A percentile compares a stretch with the other conserved stretches of the same genome.
Evolutionary conservation across 1,140 invertebrate genomes (phyloP).

Genomic region (Helicoverpa armigera): DNA sequence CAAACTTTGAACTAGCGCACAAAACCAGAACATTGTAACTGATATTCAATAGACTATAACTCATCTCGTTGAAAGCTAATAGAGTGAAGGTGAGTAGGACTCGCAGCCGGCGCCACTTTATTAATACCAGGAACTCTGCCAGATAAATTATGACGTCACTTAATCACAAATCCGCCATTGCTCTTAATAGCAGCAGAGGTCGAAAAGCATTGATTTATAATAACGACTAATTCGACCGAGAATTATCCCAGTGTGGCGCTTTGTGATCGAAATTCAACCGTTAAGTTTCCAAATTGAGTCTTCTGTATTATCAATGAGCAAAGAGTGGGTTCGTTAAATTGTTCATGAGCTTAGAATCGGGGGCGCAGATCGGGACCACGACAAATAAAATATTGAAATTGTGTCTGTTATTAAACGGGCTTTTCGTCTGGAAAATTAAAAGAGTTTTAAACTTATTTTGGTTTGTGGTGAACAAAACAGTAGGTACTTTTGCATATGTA

Average conservation of each 20-base stretch:
- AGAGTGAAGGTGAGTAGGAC: conserved; percentile 55
- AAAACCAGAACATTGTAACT: conserved; percentile 43
- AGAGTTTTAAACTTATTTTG: not conserved
- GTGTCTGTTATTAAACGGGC: not conserved
- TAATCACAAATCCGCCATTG: conserved; percentile 63
- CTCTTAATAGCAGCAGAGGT: conserved; percentile 57
- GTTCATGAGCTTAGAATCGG: conserved; percentile 13
- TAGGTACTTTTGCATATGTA: not conserved
- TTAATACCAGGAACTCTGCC: conserved; percentile 57
- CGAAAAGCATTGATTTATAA: conserved; percentile 61
- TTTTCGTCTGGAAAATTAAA: not conserved
- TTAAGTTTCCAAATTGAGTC: conserved; percentile 43
- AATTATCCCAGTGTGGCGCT: conserved; percentile 32
- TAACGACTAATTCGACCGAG: conserved; percentile 44
- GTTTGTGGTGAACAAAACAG: not conserved
- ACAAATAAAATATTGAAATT: conserved; percentile 33
- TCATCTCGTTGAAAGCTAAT: conserved; percentile 56
- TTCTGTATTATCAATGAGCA: conserved; percentile 28
- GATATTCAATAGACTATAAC: conserved; percentile 53
- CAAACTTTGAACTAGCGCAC: conserved; percentile 8
- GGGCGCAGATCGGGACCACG: not conserved
- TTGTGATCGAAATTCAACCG: conserved; percentile 40
- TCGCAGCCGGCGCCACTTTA: conserved; percentile 54
- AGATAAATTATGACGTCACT: conserved; percentile 65
- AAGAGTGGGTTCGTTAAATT: conserved; percentile 35